phyloP scores from a whole-genome alignment of 2,113 vertebrate species.

The Pimephales promelas region DNA sequence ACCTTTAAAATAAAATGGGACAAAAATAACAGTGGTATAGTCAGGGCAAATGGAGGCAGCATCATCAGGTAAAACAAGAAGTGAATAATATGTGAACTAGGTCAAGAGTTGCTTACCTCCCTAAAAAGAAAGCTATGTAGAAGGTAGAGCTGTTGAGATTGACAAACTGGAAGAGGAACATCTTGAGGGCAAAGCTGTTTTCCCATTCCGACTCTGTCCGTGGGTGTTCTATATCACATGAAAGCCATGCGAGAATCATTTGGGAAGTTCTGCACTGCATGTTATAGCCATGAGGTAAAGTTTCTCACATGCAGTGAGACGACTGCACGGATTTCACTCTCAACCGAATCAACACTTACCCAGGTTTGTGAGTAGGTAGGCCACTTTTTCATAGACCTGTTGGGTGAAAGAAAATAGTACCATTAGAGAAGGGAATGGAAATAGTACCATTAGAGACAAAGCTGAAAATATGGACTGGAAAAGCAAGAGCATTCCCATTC shows the following conservation, averaged over 20 bases:
- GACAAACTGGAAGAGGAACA: slow-evolving; percentile 99
- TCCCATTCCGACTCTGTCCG: slow-evolving; percentile 98
- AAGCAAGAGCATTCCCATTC: not conserved
- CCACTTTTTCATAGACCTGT: slow-evolving; percentile 97
- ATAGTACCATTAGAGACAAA: not conserved
- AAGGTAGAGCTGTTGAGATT: slow-evolving; percentile 99
- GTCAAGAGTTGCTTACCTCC: slow-evolving; percentile 78
- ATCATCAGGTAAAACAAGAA: not conserved
- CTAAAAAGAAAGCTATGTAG: slow-evolving; percentile 98
- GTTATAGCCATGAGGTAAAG: not conserved
- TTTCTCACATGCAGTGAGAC: not conserved
- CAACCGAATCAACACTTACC: slow-evolving; percentile 75
- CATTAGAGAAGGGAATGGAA: slow-evolving; percentile 12
- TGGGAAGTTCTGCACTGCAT: not conserved
- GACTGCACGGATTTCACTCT: slow-evolving; percentile 70
- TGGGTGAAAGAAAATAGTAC: slow-evolving; percentile 56
- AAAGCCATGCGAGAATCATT: slow-evolving; percentile 22
- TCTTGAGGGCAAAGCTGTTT: slow-evolving; percentile 98
- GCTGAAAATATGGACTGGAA: not conserved
- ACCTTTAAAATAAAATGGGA: too few species aligned
- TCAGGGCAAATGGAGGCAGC: not conserved
- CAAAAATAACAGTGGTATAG: not conserved
- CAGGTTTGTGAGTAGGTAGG: slow-evolving; percentile 93
- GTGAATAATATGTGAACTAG: not conserved
- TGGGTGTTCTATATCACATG: slow-evolving; percentile 84